Conservation (phyloP, 2,797 vertebrate genomes). For the Chaetophractus vellerosus region DNA sequence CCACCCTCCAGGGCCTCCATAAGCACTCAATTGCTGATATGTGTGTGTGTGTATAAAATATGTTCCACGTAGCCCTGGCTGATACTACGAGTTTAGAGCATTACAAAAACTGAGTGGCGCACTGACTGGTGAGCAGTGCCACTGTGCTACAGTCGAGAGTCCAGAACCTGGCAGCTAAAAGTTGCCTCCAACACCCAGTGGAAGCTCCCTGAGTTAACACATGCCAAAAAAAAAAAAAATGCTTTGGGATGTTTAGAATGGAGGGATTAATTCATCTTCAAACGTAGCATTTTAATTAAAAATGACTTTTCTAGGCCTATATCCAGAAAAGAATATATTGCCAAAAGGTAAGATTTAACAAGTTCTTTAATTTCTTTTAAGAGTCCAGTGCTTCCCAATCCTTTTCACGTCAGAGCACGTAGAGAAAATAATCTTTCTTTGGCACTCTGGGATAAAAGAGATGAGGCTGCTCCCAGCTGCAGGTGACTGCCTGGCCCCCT, state of each 20-base stretch:
- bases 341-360: slow-evolving; percentile 80
- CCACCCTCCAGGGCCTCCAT: background rate
- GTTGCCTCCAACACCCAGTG: background rate
- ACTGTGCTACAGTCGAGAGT: too few relatives aligned
- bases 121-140: background rate
- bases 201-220: slow-evolving; percentile 41
- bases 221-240: slow-evolving; percentile 33
- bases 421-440: slow-evolving; percentile 47
- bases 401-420: slow-evolving; percentile 51
- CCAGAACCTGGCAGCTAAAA: background rate
- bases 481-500: background rate
- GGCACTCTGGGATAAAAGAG: background rate
- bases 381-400: slow-evolving; percentile 43
- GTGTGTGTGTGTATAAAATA: background rate
- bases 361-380: slow-evolving; percentile 24
- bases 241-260: slow-evolving; percentile 68
- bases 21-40: background rate
- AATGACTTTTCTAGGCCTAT: slow-evolving; percentile 77
- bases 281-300: slow-evolving; percentile 84
- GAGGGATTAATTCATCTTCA: slow-evolving; percentile 80
- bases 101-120: background rate
- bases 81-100: background rate
- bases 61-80: background rate
- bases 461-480: background rate
- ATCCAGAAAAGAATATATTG: slow-evolving; percentile 74